Conservation (phyloP, 2,888 invertebrate genomes). For the Odontomyia ornata region DNA sequence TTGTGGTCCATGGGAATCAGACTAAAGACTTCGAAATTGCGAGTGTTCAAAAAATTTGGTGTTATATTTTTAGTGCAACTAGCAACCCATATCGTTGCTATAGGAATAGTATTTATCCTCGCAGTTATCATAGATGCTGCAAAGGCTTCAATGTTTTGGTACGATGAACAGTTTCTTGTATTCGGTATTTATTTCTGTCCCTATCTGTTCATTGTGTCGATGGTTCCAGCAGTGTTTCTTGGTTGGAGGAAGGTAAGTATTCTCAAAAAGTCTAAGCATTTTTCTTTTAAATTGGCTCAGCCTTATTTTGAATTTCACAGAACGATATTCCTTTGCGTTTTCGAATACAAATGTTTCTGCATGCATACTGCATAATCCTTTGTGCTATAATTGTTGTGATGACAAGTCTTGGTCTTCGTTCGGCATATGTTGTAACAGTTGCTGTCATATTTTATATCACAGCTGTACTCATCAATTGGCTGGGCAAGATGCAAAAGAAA, state of each 20-base stretch:
- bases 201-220: slow-evolving; percentile 59
- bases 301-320: slow-evolving; percentile 51
- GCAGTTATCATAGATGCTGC: slow-evolving; percentile 62
- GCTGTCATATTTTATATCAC: slow-evolving; percentile 60
- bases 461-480: slow-evolving; percentile 58
- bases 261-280: too few species aligned
- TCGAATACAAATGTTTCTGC: slow-evolving; percentile 59
- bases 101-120: slow-evolving; percentile 56
- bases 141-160: slow-evolving; percentile 70
- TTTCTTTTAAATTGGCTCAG: too few species aligned
- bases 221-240: slow-evolving; percentile 58
- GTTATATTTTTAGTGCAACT: slow-evolving; percentile 57
- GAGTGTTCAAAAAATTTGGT: slow-evolving; percentile 55
- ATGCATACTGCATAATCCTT: slow-evolving; percentile 60
- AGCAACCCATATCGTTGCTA: slow-evolving; percentile 56
- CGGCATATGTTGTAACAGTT: slow-evolving; percentile 60
- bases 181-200: slow-evolving; percentile 65
- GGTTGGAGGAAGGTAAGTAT: slow-evolving; percentile 24
- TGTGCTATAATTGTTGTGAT: slow-evolving; percentile 57
- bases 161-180: slow-evolving; percentile 67
- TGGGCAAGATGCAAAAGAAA: slow-evolving; percentile 58
- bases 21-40: slow-evolving; percentile 55
- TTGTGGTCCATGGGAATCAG: slow-evolving; percentile 57
- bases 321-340: slow-evolving; percentile 58
- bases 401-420: slow-evolving; percentile 59